Conservation (phyloP, 2,888 invertebrate genomes). For the Mechanitis mazaeus region DNA sequence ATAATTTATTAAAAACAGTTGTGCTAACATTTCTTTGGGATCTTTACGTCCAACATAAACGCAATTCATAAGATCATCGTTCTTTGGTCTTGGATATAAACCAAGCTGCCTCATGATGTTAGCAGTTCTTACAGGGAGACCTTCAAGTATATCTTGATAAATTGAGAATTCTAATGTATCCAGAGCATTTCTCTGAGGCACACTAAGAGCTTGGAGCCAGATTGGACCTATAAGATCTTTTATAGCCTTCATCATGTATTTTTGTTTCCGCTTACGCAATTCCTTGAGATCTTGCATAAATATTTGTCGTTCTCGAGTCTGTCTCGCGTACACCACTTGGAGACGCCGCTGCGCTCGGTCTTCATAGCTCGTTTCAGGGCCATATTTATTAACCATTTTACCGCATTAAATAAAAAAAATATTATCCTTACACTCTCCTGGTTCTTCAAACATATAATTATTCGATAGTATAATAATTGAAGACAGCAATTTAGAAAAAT, state of each 20-base stretch:
- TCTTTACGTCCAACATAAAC: conserved; percentile 50
- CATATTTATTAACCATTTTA: conserved; percentile 42
- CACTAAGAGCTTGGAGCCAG: conserved; percentile 67
- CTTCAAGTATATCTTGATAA: conserved; percentile 61
- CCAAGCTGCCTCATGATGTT: conserved; percentile 49
- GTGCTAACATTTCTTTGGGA: conserved; percentile 59
- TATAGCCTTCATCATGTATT: conserved; percentile 36
- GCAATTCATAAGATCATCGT: conserved; percentile 52
- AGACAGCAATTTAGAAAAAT: conserved; percentile 53
- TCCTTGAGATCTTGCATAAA: conserved; percentile 62
- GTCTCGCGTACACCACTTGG: conserved; percentile 49
- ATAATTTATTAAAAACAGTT: conserved; percentile 48
- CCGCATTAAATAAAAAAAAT: not conserved
- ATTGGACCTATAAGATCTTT: conserved; percentile 48
- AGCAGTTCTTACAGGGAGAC: conserved; percentile 46
- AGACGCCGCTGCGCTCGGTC: conserved; percentile 40
- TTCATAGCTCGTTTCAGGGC: conserved; percentile 41
- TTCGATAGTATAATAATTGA: conserved; percentile 3
- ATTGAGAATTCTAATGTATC: conserved; percentile 48
- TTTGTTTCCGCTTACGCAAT: conserved; percentile 41
- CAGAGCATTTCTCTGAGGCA: conserved; percentile 50
- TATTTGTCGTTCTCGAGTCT: conserved; percentile 49
- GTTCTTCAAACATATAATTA: too few relatives aligned
- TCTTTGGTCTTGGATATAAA: conserved; percentile 47
- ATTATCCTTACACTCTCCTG: too few relatives aligned